A percentile compares a stretch with the other conserved stretches of the same genome.
Evolutionary conservation across 2,113 vertebrate species (phyloP).

Genomic region (Tachuris rubrigastra): DNA sequence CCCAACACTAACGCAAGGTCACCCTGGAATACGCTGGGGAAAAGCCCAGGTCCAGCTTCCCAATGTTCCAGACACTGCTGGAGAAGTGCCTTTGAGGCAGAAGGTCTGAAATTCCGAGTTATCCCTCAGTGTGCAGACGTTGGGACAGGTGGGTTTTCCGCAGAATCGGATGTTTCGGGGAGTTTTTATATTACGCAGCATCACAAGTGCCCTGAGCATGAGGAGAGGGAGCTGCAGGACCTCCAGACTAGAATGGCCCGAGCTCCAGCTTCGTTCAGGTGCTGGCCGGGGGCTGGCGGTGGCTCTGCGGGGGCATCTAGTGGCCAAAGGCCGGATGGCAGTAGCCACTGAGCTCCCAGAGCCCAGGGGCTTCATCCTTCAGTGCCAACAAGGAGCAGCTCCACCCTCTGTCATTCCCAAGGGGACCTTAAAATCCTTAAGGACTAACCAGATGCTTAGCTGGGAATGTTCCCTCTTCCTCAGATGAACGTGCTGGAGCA

Average conservation of each 20-base stretch:
- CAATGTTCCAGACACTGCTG: neutral
- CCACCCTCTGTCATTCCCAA: neutral
- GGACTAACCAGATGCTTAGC: neutral
- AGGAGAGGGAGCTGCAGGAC: neutral
- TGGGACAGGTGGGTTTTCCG: neutral
- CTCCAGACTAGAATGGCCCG: neutral
- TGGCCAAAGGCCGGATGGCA: neutral
- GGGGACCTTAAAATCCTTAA: neutral
- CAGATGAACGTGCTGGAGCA: neutral
- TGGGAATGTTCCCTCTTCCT: neutral
- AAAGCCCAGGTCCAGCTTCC: neutral
- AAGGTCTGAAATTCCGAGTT: too few relatives aligned
- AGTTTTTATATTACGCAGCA: neutral
- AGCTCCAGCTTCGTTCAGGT: neutral
- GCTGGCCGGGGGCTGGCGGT: neutral
- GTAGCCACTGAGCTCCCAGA: neutral
- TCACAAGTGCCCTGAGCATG: neutral
- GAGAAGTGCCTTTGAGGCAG: neutral
- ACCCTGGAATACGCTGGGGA: neutral
- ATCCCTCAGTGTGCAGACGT: neutral
- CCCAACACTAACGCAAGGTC: neutral
- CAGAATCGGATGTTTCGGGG: neutral
- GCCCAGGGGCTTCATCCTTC: neutral
- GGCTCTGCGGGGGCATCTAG: neutral
- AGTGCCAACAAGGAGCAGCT: neutral